Evolutionary conservation across 2,888 invertebrate species (phyloP).

Genomic region (Himalopsyche japonica): DNA sequence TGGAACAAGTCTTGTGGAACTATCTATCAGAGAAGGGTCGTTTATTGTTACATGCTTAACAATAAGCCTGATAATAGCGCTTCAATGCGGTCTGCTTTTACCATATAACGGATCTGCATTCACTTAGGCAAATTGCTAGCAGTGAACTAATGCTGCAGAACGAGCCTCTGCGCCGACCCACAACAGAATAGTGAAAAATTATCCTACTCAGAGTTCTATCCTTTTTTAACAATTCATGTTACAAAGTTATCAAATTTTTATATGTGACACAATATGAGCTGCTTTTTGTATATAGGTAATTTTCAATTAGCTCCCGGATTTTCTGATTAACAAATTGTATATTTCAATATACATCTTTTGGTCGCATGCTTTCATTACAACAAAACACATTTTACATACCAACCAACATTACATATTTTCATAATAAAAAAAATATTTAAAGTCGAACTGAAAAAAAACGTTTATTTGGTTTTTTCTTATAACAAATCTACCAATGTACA

Average conservation of each 20-base stretch:
- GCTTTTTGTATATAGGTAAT: no score
- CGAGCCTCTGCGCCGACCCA: neutral
- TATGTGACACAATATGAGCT: neutral
- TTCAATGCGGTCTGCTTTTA: conserved; percentile 18
- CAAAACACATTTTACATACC: no score
- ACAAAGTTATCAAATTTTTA: neutral
- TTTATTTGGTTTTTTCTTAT: no score
- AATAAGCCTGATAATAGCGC: conserved; percentile 23
- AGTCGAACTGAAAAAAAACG: no score
- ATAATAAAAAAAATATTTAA: no score
- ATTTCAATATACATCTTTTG: no score
- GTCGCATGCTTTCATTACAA: no score
- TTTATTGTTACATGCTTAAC: conserved; percentile 15
- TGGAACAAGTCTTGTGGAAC: neutral
- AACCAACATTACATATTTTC: no score
- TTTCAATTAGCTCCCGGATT: no score
- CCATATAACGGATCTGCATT: conserved; percentile 17
- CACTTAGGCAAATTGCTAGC: conserved; percentile 19
- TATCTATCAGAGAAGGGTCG: neutral
- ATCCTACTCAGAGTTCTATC: neutral
- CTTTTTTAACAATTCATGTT: neutral
- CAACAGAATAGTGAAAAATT: neutral
- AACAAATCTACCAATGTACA: no score
- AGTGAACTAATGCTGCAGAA: neutral
- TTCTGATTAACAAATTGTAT: no score